Evolutionary conservation across 2,113 vertebrate genomes (phyloP), one percentile per base, ranked within the genome.

Genomic region (Glaucomys volans): DNA sequence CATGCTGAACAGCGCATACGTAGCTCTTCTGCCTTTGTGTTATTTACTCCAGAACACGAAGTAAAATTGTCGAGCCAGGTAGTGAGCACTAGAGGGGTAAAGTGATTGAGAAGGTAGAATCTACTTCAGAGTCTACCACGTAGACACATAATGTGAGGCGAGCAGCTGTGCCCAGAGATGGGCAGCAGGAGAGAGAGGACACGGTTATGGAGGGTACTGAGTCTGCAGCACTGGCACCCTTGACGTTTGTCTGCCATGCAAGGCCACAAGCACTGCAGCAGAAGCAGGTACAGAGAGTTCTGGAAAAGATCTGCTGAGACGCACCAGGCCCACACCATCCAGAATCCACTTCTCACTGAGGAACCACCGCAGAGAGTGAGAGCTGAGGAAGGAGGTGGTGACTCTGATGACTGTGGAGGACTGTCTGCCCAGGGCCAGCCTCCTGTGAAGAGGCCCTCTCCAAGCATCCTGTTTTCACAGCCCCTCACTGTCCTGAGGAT

Each of bases 181-280:
- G 0, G 26, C 37, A 11, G 17, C 26, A 28, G 20, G 12, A 20
- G 26, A 75, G 12, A 22, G 9, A 14, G 8, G 52, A 42, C 14
- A 0, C 5, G 1, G 1, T 14, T 22, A 28, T 1, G 4, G 14
- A 12, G 67, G 67, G n/a, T 2, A 5, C 13, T 3, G 30, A 9
- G 16, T 32, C 11, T 2, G 5, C 44, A 76, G 93, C 24, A n/a
- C n/a, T n/a, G 8, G 24, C 0, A 0, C 0, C 4, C 66, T 44
- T 20, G 4, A 4, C 1, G 59, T 26, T 59, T 35, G 24, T 5
- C 18, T 79, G 35, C 28, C 1, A 4, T 20, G 72, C 18, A 40
- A 32, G n/a, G 26, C n/a, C 35, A 4, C 9, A 47, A 54, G 17
- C 12, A 22, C 3, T 18, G 28, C 28, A 76, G 10, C 18, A 24